Evolutionary conservation across 1,140 invertebrate species (phyloP).

Genomic region (Phortica variegata): DNA sequence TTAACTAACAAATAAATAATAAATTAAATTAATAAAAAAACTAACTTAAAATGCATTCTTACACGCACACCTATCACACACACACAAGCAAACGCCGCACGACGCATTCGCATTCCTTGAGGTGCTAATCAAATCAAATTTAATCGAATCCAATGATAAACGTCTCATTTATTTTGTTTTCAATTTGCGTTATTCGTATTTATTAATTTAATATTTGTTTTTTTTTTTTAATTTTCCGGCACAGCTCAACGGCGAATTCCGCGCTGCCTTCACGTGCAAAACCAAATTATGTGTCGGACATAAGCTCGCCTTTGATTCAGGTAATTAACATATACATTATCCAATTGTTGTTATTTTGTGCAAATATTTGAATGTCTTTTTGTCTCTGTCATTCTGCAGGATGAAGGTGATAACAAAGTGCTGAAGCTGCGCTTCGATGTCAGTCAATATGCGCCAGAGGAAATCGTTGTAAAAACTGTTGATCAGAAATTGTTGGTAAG

Average conservation of each 20-base stretch:
- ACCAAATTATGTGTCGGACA: constrained; percentile 60
- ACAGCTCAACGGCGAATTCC: constrained; percentile 63
- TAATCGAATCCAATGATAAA: constrained; percentile 1
- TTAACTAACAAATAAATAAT: no score
- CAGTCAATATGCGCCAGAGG: constrained; percentile 90
- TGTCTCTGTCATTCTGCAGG: no score
- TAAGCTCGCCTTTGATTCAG: constrained; percentile 89
- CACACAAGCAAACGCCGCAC: no score
- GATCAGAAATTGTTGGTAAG: constrained; percentile 93
- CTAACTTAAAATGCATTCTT: no score
- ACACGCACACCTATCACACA: no score
- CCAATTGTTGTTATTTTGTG: background rate
- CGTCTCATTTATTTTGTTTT: background rate
- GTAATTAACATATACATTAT: constrained; percentile 16
- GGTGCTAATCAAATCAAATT: no score
- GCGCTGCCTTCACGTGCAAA: constrained; percentile 49
- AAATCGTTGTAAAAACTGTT: constrained; percentile 95
- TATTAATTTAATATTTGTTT: constrained; percentile 28
- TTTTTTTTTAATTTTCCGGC: no score
- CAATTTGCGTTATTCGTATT: no score
- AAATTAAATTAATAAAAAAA: no score
- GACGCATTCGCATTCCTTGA: no score
- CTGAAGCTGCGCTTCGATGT: constrained; percentile 92
- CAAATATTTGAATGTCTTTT: constrained; percentile 1
- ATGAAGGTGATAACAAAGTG: constrained; percentile 86